Evolutionary conservation across 2,113 vertebrate species (phyloP).

Genomic region (Anguilla rostrata): DNA sequence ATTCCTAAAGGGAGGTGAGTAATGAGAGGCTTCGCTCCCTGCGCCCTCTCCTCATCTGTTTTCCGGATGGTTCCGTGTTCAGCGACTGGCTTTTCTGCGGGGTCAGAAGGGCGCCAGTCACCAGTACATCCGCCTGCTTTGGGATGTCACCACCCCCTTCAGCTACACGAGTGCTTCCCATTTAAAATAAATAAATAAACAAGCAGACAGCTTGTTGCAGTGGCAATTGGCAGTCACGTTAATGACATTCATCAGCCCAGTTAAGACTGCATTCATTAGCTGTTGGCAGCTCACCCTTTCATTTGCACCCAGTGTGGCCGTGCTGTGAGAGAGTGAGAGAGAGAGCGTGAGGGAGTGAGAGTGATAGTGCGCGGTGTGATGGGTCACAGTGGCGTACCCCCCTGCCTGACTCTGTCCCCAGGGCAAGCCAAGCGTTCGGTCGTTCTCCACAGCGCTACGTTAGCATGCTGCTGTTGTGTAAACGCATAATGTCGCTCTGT

Average conservation of each 20-base stretch:
- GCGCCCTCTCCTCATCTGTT: neutral
- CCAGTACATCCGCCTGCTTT: neutral
- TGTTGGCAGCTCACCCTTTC: no score
- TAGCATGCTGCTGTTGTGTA: conserved; percentile 26
- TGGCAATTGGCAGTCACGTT: neutral
- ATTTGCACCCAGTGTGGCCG: no score
- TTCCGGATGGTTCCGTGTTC: neutral
- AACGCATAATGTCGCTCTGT: conserved; percentile 16
- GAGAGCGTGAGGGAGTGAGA: neutral
- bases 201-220: neutral
- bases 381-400: conserved; percentile 18
- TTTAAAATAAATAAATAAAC: neutral
- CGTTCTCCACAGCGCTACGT: neutral
- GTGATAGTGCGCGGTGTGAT: conserved; percentile 11
- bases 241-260: neutral
- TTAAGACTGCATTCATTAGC: neutral
- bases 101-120: neutral
- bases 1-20: conserved; percentile 7
- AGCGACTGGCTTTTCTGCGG: neutral
- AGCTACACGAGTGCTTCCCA: neutral
- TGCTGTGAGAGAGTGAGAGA: neutral
- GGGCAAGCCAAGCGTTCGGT: neutral
- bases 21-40: neutral
- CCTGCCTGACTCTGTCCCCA: conserved; percentile 11
- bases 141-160: neutral